Evolutionary conservation across 1,140 invertebrate species (phyloP).

Genomic region (Trichogramma pretiosum): DNA sequence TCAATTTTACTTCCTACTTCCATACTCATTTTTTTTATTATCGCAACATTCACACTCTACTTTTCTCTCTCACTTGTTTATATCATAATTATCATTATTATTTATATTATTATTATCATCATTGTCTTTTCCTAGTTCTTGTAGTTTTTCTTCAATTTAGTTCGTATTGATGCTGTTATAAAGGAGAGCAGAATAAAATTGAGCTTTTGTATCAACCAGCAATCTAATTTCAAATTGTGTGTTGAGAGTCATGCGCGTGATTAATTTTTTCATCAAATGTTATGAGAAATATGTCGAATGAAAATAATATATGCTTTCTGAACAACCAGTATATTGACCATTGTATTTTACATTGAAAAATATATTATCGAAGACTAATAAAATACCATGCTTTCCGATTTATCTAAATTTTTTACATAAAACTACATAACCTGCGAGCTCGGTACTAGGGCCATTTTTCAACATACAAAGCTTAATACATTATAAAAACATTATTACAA

Average conservation of each 20-base stretch:
- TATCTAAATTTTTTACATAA: too few relatives aligned
- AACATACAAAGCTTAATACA: too few relatives aligned
- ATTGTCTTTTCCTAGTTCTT: conserved; percentile 8
- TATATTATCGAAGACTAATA: too few relatives aligned
- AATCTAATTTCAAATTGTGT: conserved; percentile 10
- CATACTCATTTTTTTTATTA: background rate
- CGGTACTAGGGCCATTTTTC: too few relatives aligned
- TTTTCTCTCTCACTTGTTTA: background rate
- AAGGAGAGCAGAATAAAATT: background rate
- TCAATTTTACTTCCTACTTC: background rate
- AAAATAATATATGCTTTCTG: too few relatives aligned
- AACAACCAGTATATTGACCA: too few relatives aligned
- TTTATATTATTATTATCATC: conserved; percentile 1
- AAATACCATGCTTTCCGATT: too few relatives aligned
- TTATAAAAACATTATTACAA: too few relatives aligned
- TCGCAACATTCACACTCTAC: background rate
- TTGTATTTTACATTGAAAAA: too few relatives aligned
- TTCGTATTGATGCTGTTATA: background rate
- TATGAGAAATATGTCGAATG: too few relatives aligned
- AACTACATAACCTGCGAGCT: too few relatives aligned
- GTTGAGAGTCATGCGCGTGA: background rate
- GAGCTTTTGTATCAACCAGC: conserved; percentile 5
- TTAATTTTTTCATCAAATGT: too few relatives aligned
- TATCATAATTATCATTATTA: conserved; percentile 4
- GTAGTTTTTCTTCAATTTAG: background rate